Conservation (phyloP, 2,888 invertebrate genomes). For the Cryptocephalus primarius region DNA sequence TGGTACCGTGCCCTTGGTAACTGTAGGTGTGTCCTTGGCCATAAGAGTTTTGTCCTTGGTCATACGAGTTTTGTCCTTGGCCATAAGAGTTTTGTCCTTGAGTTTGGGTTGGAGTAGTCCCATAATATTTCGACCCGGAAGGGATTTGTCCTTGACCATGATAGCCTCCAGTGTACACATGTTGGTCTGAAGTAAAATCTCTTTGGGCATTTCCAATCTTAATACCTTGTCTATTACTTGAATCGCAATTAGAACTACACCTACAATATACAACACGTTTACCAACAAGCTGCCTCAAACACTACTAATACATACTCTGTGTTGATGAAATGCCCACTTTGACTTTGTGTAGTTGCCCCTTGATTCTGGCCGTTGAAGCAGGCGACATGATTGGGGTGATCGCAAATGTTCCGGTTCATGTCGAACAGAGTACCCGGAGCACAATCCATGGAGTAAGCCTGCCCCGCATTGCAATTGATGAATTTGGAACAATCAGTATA, state of each 20-base stretch:
- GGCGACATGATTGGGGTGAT: conserved; percentile 40
- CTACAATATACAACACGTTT: too few species aligned
- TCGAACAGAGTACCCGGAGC: conserved; percentile 42
- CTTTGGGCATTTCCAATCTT: too few species aligned
- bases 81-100: neutral
- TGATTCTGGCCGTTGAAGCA: conserved; percentile 27
- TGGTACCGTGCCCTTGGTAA: too few species aligned
- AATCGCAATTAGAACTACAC: too few species aligned
- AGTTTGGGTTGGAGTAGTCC: neutral
- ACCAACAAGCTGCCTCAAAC: too few species aligned
- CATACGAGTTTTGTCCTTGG: too few species aligned
- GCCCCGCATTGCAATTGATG: conserved; percentile 49
- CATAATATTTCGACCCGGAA: neutral
- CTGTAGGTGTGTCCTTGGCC: neutral
- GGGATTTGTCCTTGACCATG: conserved; percentile 3
- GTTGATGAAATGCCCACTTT: too few species aligned
- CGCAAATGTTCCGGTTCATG: conserved; percentile 41
- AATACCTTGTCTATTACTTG: too few species aligned
- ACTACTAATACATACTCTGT: too few species aligned
- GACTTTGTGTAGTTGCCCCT: neutral
- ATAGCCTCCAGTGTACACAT: neutral
- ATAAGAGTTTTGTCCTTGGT: neutral
- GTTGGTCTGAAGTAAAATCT: too few species aligned
- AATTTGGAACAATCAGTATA: conserved; percentile 52
- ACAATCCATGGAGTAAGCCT: conserved; percentile 44